Conservation (phyloP, 2,113 vertebrate species). For the Eulemur rufifrons region DNA sequence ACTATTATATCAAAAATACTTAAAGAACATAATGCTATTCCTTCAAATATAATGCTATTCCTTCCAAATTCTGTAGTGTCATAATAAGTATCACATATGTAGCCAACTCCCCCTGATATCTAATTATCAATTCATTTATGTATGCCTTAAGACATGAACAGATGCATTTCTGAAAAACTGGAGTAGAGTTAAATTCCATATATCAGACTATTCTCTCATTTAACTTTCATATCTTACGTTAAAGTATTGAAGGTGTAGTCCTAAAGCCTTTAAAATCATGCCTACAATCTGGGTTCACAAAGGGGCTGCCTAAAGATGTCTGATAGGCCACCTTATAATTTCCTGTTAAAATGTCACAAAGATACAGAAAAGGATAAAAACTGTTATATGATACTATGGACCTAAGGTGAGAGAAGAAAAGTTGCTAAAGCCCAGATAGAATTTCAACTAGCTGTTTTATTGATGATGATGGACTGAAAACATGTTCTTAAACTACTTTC, state of each 20-base stretch:
- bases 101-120: conserved; percentile 64
- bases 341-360: not conserved
- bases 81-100: conserved; percentile 70
- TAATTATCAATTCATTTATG: conserved; percentile 77
- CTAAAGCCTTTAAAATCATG: conserved; percentile 40
- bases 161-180: conserved; percentile 62
- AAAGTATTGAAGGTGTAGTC: conserved; percentile 51
- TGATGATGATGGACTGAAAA: not conserved
- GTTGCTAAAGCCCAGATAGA: not conserved
- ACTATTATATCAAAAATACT: conserved; percentile 48
- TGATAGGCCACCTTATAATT: not conserved
- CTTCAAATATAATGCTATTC: conserved; percentile 67
- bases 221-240: conserved; percentile 64
- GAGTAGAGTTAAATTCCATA: conserved; percentile 50
- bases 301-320: not conserved
- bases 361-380: not conserved
- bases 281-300: conserved; percentile 31
- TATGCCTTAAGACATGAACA: conserved; percentile 73
- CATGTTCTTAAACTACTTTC: not conserved
- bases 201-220: conserved; percentile 61
- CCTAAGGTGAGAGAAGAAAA: not conserved
- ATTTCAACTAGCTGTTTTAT: conserved; percentile 26
- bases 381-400: not conserved
- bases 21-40: conserved; percentile 60
- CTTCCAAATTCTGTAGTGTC: conserved; percentile 69